A percentile compares a stretch with the other conserved stretches of the same genome.
Evolutionary conservation across 2,113 vertebrate species (phyloP).

Genomic region (Phrynocephalus versicolor): DNA sequence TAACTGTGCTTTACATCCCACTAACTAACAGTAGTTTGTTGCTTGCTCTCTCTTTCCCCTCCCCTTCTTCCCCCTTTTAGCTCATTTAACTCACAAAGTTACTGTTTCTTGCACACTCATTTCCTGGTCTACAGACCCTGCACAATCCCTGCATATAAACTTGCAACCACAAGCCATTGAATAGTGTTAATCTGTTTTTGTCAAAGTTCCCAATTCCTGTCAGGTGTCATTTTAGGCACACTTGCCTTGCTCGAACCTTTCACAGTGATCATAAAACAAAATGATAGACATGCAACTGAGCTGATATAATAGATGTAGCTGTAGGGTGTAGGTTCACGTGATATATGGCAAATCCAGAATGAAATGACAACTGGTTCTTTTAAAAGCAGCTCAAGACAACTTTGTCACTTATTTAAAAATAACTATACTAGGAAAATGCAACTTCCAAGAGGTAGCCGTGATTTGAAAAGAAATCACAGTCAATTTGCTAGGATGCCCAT

Average conservation of each 20-base stretch:
- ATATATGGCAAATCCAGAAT: not conserved
- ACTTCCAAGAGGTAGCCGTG: constrained; percentile 44
- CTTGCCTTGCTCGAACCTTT: not conserved
- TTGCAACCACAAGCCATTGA: not conserved
- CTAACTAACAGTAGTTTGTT: not conserved
- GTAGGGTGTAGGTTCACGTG: not conserved
- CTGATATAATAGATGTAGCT: not conserved
- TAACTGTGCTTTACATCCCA: not conserved
- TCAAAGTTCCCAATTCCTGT: not conserved
- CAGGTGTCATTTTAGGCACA: not conserved
- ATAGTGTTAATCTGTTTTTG: not conserved
- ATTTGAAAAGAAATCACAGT: constrained; percentile 17
- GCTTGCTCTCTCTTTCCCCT: too few relatives aligned
- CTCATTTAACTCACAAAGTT: not conserved
- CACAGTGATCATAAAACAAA: not conserved
- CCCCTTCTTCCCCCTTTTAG: too few relatives aligned
- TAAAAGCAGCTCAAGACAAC: not conserved
- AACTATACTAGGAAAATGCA: constrained; percentile 25
- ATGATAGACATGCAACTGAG: not conserved
- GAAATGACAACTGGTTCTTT: not conserved
- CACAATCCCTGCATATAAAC: not conserved
- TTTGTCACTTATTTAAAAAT: constrained; percentile 14
- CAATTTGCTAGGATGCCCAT: constrained; percentile 36
- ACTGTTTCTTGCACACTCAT: not conserved
- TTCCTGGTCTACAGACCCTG: not conserved